Base-by-base conservation (phyloP, 2,888 invertebrate species). In the Trichacis sp. region DNA sequence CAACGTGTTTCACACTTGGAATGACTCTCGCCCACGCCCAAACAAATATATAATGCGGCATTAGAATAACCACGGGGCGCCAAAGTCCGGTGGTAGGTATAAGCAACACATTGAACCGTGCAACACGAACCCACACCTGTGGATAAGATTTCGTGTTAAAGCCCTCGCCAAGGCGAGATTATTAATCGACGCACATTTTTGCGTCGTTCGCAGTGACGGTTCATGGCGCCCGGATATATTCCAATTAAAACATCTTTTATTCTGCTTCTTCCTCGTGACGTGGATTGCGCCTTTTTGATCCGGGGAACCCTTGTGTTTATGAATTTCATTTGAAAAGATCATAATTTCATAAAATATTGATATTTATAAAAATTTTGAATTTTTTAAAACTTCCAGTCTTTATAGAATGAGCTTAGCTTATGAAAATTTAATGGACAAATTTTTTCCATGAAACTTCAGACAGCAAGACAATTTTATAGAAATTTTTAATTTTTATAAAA, bases 1-100 rank as follows among this genome's bases (percentile, higher is more conserved):
- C 79, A 79, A 76, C 79, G 77, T 78, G 80, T 81, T 82, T 82
- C 81, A 81, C 82, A 82, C 81, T 79, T 80, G 73, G 77, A 73
- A 69, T 62, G 65, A 71, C 68, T 70, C 71, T 69, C 77, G 77
- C 81, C 78, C 78, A 77, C 81, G 80, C 78, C 73, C 77, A 74
- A 74, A 76, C 78, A 77, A 77, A 80, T 77, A 78, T 79, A 82
- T 79, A 80, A 79, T 78, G 74, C 75, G 76, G 78, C 78, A 83
- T 83, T 83, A 82, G 79, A 82, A 83, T 83, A 83, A 83, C 77
- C 73, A 65, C 79, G 75, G 79, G 79, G 78, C 73, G 77, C 74
- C 80, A 57, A 63, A 55, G 63, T 58, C 63, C 70, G 69, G 53
- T 67, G 64, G n/a, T n/a, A n/a, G 59, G 57, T 55, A 64, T 49